Conservation (phyloP, 1,140 invertebrate genomes). For the Eumeta japonica region DNA sequence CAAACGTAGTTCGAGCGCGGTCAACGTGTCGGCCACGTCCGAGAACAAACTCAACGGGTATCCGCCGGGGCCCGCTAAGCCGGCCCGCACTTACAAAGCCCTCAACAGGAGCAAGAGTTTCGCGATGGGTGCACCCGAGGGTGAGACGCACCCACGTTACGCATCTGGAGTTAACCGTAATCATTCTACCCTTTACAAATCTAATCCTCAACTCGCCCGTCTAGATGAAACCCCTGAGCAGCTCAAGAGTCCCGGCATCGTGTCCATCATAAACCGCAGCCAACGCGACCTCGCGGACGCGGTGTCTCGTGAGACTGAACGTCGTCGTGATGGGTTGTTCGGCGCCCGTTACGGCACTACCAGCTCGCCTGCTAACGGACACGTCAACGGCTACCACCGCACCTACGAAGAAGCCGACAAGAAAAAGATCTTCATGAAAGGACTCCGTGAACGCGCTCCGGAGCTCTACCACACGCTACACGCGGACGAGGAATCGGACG, state of each 20-base stretch:
- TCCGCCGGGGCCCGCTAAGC: constrained; percentile 65
- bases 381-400: constrained; percentile 45
- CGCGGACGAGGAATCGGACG: constrained; percentile 60
- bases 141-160: constrained; percentile 44
- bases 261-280: constrained; percentile 79
- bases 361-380: constrained; percentile 46
- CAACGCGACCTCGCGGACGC: constrained; percentile 69
- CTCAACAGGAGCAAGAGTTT: constrained; percentile 81
- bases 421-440: constrained; percentile 70
- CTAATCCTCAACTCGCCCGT: constrained; percentile 71
- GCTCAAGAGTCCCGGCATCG: constrained; percentile 79
- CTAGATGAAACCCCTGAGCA: constrained; percentile 69
- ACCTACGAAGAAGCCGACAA: constrained; percentile 60
- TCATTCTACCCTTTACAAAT: constrained; percentile 66
- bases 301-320: constrained; percentile 47
- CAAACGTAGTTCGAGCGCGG: constrained; percentile 64
- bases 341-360: constrained; percentile 59
- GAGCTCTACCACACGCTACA: constrained; percentile 72
- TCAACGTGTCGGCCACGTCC: constrained; percentile 65
- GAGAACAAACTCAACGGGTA: constrained; percentile 51
- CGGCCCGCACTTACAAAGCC: constrained; percentile 72
- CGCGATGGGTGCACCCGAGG: constrained; percentile 68
- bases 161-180: constrained; percentile 46
- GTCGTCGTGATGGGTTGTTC: constrained; percentile 51
- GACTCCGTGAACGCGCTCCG: constrained; percentile 70